phyloP scores from a whole-genome alignment of 2,113 vertebrate species.

The Felis catus region DNA sequence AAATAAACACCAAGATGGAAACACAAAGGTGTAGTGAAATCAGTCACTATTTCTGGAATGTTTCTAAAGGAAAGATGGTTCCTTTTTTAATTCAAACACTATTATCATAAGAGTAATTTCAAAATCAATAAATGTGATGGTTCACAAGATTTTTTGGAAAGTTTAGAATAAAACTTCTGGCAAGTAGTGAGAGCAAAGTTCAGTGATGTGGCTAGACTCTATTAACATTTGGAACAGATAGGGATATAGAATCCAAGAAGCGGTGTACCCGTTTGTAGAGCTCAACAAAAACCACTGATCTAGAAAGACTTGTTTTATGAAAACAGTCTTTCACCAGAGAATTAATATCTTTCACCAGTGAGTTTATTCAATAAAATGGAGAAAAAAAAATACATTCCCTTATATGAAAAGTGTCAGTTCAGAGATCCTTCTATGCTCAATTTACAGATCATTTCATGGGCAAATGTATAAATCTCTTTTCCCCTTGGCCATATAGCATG shows the following conservation, averaged over 20 bases:
- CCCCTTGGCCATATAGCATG: neutral
- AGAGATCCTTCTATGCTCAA: neutral
- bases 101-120: neutral
- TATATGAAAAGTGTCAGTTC: neutral
- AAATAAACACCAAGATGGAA: neutral
- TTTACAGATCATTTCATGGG: neutral
- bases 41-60: neutral
- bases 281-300: neutral
- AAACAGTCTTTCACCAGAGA: neutral
- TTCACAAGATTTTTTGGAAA: neutral
- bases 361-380: slow-evolving; percentile 4
- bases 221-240: neutral
- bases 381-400: neutral
- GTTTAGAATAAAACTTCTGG: neutral
- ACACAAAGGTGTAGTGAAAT: slow-evolving; percentile 12
- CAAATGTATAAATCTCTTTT: neutral
- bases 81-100: neutral
- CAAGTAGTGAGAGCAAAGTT: neutral
- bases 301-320: slow-evolving; percentile 20
- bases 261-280: neutral
- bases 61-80: neutral
- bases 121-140: neutral
- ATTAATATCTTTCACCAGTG: neutral
- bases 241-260: neutral
- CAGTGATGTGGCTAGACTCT: neutral